Conservation (phyloP, 2,888 invertebrate genomes). For the Ectemnius cavifrons region DNA sequence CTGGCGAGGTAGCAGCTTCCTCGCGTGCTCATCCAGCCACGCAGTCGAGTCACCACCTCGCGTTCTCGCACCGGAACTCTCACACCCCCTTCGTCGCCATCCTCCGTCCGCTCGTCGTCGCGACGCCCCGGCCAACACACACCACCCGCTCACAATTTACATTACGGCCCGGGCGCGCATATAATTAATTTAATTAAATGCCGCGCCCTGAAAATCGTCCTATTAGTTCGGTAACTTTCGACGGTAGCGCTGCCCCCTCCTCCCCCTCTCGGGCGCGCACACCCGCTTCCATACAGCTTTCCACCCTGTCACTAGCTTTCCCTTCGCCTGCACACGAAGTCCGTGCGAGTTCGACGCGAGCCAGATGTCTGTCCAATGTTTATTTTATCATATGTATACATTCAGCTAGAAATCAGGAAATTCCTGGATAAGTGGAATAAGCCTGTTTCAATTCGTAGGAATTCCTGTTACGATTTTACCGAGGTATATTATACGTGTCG, state of each 20-base stretch:
- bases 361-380: background rate
- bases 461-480: background rate
- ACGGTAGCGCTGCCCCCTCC: constrained; percentile 35
- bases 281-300: constrained; percentile 49
- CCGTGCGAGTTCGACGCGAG: background rate
- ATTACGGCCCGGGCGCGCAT: constrained; percentile 75
- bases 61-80: constrained; percentile 11
- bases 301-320: constrained; percentile 29
- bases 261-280: constrained; percentile 44
- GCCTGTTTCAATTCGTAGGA: background rate
- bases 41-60: constrained; percentile 32
- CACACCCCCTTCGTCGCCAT: too few species aligned
- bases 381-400: background rate
- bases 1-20: constrained; percentile 16
- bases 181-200: constrained; percentile 78
- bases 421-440: too few species aligned
- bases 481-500: too few species aligned
- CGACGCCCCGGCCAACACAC: constrained; percentile 57
- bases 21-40: constrained; percentile 38
- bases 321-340: constrained; percentile 29
- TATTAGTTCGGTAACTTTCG: constrained; percentile 70
- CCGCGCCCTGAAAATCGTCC: constrained; percentile 72
- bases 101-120: too few species aligned
- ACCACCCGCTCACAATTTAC: constrained; percentile 75
- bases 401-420: too few species aligned